Evolutionary conservation across 2,113 vertebrate genomes (phyloP).

Genomic region (Corythoichthys intestinalis): DNA sequence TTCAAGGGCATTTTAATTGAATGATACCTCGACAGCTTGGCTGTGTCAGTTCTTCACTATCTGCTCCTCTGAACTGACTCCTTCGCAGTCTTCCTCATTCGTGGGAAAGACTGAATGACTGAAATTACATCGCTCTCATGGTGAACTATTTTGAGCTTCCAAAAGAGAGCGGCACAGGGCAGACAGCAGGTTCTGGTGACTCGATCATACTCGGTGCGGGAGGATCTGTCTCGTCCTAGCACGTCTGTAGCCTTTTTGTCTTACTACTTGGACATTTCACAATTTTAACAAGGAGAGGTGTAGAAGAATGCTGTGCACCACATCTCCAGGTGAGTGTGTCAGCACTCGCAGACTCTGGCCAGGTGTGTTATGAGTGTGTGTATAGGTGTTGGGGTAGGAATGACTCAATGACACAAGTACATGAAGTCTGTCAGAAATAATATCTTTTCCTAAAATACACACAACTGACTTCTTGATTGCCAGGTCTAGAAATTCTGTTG

Average conservation of each 20-base stretch:
- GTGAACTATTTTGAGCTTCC: conserved; percentile 76
- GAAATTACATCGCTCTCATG: conserved; percentile 78
- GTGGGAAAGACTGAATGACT: conserved; percentile 79
- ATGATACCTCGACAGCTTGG: background rate
- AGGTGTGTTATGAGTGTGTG: conserved; percentile 41
- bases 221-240: conserved; percentile 55
- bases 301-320: conserved; percentile 73
- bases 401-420: conserved; percentile 30
- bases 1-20: background rate
- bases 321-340: conserved; percentile 71
- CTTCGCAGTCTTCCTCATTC: conserved; percentile 61
- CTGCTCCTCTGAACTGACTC: conserved; percentile 53
- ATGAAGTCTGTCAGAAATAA: conserved; percentile 6
- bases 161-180: conserved; percentile 68
- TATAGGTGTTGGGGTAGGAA: conserved; percentile 17
- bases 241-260: conserved; percentile 43
- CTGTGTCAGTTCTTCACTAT: conserved; percentile 52
- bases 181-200: conserved; percentile 68
- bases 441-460: background rate
- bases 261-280: conserved; percentile 42
- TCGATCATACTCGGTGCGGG: conserved; percentile 57
- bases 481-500: background rate
- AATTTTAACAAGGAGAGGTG: conserved; percentile 55
- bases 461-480: background rate
- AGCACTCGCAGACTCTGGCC: conserved; percentile 39